Evolutionary conservation across 2,113 vertebrate species (phyloP).

Genomic region (Sprattus sprattus): DNA sequence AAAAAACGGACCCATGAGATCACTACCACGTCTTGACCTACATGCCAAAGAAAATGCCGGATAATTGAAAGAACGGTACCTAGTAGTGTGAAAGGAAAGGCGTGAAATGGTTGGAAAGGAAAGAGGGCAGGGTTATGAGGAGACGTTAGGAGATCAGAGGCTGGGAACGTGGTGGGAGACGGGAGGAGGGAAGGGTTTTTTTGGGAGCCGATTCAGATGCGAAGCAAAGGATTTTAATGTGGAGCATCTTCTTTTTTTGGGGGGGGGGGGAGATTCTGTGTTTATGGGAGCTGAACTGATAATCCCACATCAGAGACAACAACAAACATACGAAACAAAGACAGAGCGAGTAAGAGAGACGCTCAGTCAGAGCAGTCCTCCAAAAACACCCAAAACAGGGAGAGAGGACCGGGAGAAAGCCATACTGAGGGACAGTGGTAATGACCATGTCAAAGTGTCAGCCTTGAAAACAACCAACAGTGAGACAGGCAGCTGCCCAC

Average conservation of each 20-base stretch:
- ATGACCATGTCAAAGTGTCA: slow-evolving; percentile 50
- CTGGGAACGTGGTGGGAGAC: neutral
- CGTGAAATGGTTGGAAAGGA: neutral
- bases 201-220: neutral
- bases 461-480: slow-evolving; percentile 56
- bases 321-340: neutral
- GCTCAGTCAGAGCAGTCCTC: neutral
- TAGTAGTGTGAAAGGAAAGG: neutral
- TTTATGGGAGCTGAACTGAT: neutral
- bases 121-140: neutral
- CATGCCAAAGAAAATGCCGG: slow-evolving; percentile 50
- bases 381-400: neutral
- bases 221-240: neutral
- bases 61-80: slow-evolving; percentile 11
- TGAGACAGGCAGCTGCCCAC: slow-evolving; percentile 60
- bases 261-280: neutral
- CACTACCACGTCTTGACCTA: slow-evolving; percentile 56
- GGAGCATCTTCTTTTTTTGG: neutral
- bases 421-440: slow-evolving; percentile 45
- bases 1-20: slow-evolving; percentile 31
- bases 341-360: neutral
- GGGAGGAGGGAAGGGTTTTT: neutral
- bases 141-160: neutral
- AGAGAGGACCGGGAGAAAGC: slow-evolving; percentile 20
- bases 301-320: neutral